Evolutionary conservation across 2,888 invertebrate genomes (phyloP).

Genomic region (Hyposoter dolosus): DNA sequence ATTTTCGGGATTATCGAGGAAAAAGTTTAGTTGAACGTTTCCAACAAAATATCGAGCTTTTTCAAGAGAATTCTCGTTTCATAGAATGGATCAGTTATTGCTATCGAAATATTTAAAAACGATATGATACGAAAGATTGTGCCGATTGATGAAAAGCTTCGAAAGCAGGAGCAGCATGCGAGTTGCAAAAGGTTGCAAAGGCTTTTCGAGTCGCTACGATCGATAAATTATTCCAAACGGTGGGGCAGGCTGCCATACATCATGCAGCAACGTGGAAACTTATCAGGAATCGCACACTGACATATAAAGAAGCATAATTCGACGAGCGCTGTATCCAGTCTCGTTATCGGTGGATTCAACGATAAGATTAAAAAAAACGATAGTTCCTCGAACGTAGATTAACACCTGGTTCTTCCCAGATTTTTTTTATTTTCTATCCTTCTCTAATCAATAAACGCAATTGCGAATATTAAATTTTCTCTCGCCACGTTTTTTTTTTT

Average conservation of each 20-base stretch:
- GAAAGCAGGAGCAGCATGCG: background rate
- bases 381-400: conserved; percentile 20
- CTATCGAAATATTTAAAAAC: background rate
- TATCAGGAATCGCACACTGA: conserved; percentile 33
- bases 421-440: conserved; percentile 9
- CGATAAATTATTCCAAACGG: conserved; percentile 23
- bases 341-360: conserved; percentile 35
- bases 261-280: conserved; percentile 15
- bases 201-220: conserved; percentile 12
- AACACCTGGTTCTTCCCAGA: conserved; percentile 38
- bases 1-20: too few relatives aligned
- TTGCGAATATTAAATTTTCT: background rate
- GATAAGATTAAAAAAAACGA: conserved; percentile 46
- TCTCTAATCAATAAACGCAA: background rate
- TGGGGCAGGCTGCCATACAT: conserved; percentile 23
- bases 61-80: too few relatives aligned
- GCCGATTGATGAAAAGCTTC: background rate
- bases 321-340: conserved; percentile 2
- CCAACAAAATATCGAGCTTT: too few relatives aligned
- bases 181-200: too few relatives aligned
- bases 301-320: conserved; percentile 35
- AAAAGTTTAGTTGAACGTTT: too few relatives aligned
- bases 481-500: background rate
- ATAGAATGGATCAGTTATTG: too few relatives aligned
- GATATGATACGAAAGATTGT: background rate